Evolutionary conservation across 2,113 vertebrate species (phyloP), one percentile per base, ranked within the genome.

Genomic region (Pitta sordida): DNA sequence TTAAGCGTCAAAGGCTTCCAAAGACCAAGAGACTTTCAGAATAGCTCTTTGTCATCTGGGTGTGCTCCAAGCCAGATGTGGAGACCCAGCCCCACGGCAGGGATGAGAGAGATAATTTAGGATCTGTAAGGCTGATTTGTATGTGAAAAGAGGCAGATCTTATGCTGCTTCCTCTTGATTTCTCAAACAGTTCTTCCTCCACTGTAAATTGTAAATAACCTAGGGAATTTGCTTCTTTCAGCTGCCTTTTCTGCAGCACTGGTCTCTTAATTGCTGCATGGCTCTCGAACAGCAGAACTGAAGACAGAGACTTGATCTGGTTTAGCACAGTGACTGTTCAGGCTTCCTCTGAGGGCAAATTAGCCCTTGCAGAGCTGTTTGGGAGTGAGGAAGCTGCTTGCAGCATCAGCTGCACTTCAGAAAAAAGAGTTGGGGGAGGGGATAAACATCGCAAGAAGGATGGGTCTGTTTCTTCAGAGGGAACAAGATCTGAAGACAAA

Each of bases 141-240:
- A 86, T 90, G 79, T 91, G 91, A 94, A 96, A 93, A 93, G 88
- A 95, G 75, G 39, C 22, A 5, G 82, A 94, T 82, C 64, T 96
- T 74, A 63, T 77, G 89, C 70, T 67, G 85, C 68, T 91, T 95
- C 88, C 94, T 94, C 88, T 84, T 88, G 64, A 60, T 63, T 95
- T 86, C 73, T 88, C 88, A 91, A 95, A 79, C 73, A 83, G 60
- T 82, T 84, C 64, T 88, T 83, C 80, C 93, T 83, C 80, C 73
- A 51, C 83, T 75, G 77, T 81, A 83, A 94, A 93, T 21, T 88
- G 83, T 90, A 95, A 94, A 96, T 90, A 92, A 95, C 52, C 12
- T 29, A 63, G 64, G 71, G 88, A 96, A 52, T 88, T n/a, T 59
- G 56, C 88, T 90, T 90, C 79, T 62, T 93, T 83, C 80, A 80